Conservation (phyloP, 2,113 vertebrate genomes). For the Psephotus haematonotus region DNA sequence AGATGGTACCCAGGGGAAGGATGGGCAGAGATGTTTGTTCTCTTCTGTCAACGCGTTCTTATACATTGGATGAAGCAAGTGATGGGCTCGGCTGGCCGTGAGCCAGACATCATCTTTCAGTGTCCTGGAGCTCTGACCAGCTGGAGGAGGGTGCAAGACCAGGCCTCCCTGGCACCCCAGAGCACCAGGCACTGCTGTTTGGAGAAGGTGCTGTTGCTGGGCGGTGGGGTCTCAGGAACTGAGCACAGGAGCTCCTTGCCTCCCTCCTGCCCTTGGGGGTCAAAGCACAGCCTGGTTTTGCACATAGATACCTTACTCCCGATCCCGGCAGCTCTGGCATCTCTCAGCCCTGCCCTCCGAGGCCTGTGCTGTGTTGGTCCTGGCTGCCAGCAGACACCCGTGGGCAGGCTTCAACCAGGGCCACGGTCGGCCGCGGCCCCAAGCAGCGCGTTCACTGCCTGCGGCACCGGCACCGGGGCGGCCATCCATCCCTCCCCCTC, state of each 20-base stretch:
- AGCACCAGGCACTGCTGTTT: not conserved
- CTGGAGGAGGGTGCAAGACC: rapidly evolving
- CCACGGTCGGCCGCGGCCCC: not conserved
- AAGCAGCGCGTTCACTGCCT: rapidly evolving
- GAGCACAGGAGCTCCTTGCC: not conserved
- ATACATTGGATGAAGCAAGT: conserved; percentile 11
- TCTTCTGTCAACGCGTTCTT: conserved; percentile 4
- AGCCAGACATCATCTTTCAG: not conserved
- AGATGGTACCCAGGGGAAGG: not conserved
- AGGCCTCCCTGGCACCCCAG: not conserved
- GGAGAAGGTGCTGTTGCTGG: not conserved
- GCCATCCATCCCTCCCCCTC: conserved; percentile 14
- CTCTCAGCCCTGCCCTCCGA: not conserved
- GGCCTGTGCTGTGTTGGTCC: not conserved
- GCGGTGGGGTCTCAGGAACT: not conserved
- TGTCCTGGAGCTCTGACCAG: not conserved
- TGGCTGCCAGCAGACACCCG: not conserved
- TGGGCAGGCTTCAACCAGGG: not conserved
- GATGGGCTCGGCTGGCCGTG: not conserved
- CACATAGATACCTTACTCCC: not conserved
- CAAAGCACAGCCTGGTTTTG: rapidly evolving
- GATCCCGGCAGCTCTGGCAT: not conserved
- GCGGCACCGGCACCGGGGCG: not conserved
- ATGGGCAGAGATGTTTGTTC: conserved; percentile 1
- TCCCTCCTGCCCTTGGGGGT: not conserved